Evolutionary conservation across 2,888 invertebrate species (phyloP).

Genomic region (Coelinius sp.): DNA sequence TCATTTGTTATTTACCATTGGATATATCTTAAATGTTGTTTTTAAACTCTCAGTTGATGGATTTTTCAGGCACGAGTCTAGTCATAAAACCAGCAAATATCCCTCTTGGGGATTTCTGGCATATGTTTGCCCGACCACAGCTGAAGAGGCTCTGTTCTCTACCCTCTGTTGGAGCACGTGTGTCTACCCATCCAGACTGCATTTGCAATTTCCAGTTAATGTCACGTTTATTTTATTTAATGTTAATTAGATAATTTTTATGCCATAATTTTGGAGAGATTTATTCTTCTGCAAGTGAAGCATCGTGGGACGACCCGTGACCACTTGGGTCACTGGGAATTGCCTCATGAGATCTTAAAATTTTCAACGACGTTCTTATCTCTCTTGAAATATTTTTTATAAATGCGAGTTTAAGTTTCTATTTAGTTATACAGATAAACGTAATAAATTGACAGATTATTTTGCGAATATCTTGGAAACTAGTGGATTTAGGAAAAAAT

Average conservation of each 20-base stretch:
- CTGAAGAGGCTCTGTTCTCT: constrained; percentile 37
- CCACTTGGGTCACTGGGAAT: constrained; percentile 46
- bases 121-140: constrained; percentile 45
- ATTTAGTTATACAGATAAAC: too few relatives aligned
- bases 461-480: too few relatives aligned
- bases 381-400: neutral
- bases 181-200: constrained; percentile 24
- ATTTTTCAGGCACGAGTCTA: constrained; percentile 20
- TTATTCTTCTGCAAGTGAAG: constrained; percentile 27
- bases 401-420: too few relatives aligned
- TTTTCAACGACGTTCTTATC: constrained; percentile 39
- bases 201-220: neutral
- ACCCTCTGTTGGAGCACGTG: constrained; percentile 35
- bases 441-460: too few relatives aligned
- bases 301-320: constrained; percentile 36
- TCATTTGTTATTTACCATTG: constrained; percentile 14
- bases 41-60: neutral
- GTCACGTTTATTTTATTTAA: constrained; percentile 21
- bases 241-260: neutral
- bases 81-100: constrained; percentile 55
- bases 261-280: neutral
- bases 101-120: constrained; percentile 43
- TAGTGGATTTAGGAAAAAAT: too few relatives aligned
- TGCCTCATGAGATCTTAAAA: constrained; percentile 44
- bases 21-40: constrained; percentile 12